Percentiles rank a stretch among this genome's conserved stretches.
phyloP scores from a whole-genome alignment of 2,888 invertebrate species.

The Unio pictorum region DNA sequence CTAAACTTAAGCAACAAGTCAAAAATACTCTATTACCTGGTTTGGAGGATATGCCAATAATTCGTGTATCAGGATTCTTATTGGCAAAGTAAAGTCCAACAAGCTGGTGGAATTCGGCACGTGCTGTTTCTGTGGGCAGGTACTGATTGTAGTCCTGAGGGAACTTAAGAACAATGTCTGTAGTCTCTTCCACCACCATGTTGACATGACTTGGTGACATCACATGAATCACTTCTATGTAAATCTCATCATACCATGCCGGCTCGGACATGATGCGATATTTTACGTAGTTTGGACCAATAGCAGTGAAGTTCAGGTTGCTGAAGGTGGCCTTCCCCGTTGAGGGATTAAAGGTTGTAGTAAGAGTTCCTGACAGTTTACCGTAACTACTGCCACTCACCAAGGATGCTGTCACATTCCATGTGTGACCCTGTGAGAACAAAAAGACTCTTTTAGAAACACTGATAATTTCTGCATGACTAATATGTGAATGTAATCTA shows the following conservation, averaged over 20 bases:
- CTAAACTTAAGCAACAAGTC: too few species aligned
- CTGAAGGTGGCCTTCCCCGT: constrained; percentile 28
- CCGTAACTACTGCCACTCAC: constrained; percentile 7
- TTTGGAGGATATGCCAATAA: too few species aligned
- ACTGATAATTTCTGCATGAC: too few species aligned
- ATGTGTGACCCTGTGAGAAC: constrained; percentile 35
- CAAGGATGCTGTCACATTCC: constrained; percentile 26
- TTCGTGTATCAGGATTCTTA: constrained; percentile 8
- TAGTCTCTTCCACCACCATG: constrained; percentile 18
- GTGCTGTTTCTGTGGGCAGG: constrained; percentile 5
- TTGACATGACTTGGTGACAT: constrained; percentile 11
- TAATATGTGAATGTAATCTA: too few species aligned
- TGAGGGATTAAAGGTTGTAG: constrained; percentile 17
- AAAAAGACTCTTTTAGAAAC: too few species aligned
- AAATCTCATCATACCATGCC: constrained; percentile 28
- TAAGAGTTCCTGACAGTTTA: constrained; percentile 17
- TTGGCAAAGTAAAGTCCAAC: constrained; percentile 19
- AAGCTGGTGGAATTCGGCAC: constrained; percentile 17
- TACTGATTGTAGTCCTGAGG: constrained; percentile 26
- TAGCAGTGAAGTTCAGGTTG: constrained; percentile 30
- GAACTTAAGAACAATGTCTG: constrained; percentile 25
- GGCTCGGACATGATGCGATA: constrained; percentile 29
- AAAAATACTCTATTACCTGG: too few species aligned
- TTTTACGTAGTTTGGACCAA: constrained; percentile 30
- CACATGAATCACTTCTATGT: constrained; percentile 21